Conservation (phyloP, 2,888 invertebrate genomes). For the Sussaba pulchella region DNA sequence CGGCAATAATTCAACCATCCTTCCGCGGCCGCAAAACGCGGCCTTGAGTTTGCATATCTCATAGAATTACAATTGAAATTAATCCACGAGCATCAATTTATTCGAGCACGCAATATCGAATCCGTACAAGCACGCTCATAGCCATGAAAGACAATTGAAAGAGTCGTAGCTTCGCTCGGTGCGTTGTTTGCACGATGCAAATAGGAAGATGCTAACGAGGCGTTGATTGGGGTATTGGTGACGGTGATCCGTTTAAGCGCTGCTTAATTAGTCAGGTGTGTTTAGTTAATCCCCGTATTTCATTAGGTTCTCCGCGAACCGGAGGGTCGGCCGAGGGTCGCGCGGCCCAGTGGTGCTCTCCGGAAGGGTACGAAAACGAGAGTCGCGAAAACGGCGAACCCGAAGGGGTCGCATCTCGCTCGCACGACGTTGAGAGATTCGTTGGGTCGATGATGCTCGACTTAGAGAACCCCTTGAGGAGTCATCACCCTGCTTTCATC, state of each 20-base stretch:
- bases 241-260: slow-evolving; percentile 80
- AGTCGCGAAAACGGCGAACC: slow-evolving; percentile 9
- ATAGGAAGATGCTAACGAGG: slow-evolving; percentile 80
- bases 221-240: slow-evolving; percentile 82
- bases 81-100: slow-evolving; percentile 57
- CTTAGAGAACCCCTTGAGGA: slow-evolving; percentile 74
- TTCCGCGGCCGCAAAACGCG: not conserved
- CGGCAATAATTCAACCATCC: slow-evolving; percentile 8
- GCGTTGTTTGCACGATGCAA: slow-evolving; percentile 72
- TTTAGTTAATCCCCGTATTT: slow-evolving; percentile 80
- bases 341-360: slow-evolving; percentile 68
- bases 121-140: not conserved
- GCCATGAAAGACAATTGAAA: slow-evolving; percentile 51
- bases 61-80: slow-evolving; percentile 45
- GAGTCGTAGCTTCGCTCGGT: slow-evolving; percentile 19
- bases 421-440: slow-evolving; percentile 13
- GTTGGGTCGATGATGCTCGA: slow-evolving; percentile 18
- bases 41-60: slow-evolving; percentile 5
- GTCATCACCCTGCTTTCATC: slow-evolving; percentile 65
- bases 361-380: slow-evolving; percentile 45
- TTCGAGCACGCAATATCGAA: slow-evolving; percentile 44
- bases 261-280: slow-evolving; percentile 82
- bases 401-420: slow-evolving; percentile 32
- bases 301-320: slow-evolving; percentile 73
- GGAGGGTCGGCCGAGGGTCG: slow-evolving; percentile 67